Evolutionary conservation across 1,140 invertebrate genomes (phyloP), one percentile per base, ranked within the genome.

Genomic region (Drosophila biarmipes): DNA sequence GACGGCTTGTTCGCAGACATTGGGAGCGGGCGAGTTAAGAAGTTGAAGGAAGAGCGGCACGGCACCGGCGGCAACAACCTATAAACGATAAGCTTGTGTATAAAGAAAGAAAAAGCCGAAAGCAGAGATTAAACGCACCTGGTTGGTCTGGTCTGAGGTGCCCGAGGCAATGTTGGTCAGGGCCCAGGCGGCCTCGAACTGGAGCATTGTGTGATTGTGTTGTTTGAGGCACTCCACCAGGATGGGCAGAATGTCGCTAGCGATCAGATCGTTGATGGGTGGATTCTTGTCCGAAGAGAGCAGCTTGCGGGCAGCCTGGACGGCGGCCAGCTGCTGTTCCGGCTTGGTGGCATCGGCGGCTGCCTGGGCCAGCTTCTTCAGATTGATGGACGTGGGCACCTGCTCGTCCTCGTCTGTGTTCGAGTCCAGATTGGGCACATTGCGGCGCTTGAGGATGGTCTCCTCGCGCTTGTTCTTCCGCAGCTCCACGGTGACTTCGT

Each of bases 141-240:
- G 93, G 90, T 98, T 97, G 19, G 99, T 99, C 93, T 99, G 99
- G 78, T 95, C 94, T 0, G 98, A 98, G 45, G 98, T 99, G 52
- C 99, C 99, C 52, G 97, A 99, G 4, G 99, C 99, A 90, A 99
- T 99, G 92, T 99, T 99, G 74, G 99, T 99, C 64, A 99, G 93
- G 48, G 98, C 99, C 99, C 99, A 99, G 14, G 98, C 98, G 67
- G 98, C 98, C 94, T 99, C 99, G 93, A 99, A 99, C 93, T 99
- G 98, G 67, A 99, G 93, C 55, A 96, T 95, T 43, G 98, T 96
- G 92, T 98, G 98, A 91, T 98, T 96, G 80, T 97, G 94, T 80
- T 95, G 93, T 78, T 96, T 95, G 42, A 99, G 94, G 93, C 98
- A 99, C 71, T 95, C 93, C 38, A 99, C 98, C 78, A 99, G 94